phyloP scores from a whole-genome alignment of 2,888 invertebrate genomes.

The Lycia hirtaria region DNA sequence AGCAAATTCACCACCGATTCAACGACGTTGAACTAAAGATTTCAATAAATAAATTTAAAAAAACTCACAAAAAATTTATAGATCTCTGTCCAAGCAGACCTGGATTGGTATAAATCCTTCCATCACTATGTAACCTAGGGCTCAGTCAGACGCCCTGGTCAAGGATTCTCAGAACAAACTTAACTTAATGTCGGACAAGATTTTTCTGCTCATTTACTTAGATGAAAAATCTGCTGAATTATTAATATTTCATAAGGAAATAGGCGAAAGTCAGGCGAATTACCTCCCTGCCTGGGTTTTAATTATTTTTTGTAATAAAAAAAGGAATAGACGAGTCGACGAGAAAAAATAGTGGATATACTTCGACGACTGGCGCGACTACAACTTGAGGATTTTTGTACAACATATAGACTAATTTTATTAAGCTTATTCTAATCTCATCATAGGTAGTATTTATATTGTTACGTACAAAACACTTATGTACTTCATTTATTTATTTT shows the following conservation, averaged over 20 bases:
- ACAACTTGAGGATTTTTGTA: background rate
- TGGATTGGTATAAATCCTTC: no score
- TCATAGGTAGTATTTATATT: no score
- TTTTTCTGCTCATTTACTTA: conserved; percentile 30
- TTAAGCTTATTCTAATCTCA: no score
- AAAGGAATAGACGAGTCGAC: conserved; percentile 23
- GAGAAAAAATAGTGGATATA: conserved; percentile 8
- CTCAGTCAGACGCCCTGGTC: conserved; percentile 32
- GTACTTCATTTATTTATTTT: no score
- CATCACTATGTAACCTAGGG: no score
- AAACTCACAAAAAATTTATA: no score
- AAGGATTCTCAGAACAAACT: conserved; percentile 34
- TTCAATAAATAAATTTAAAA: no score
- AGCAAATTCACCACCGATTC: no score
- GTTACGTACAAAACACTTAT: no score
- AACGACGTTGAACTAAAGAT: no score
- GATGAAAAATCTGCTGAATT: conserved; percentile 38
- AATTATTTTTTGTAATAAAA: conserved; percentile 40
- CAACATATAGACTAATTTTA: no score
- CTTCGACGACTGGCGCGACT: conserved; percentile 7
- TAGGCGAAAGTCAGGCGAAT: conserved; percentile 31
- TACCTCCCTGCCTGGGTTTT: conserved; percentile 36
- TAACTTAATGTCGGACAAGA: conserved; percentile 40
- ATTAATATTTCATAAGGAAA: conserved; percentile 44
- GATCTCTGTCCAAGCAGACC: no score